Base-by-base conservation (phyloP, 2,797 vertebrate genomes). In the Babyrousa celebensis region DNA sequence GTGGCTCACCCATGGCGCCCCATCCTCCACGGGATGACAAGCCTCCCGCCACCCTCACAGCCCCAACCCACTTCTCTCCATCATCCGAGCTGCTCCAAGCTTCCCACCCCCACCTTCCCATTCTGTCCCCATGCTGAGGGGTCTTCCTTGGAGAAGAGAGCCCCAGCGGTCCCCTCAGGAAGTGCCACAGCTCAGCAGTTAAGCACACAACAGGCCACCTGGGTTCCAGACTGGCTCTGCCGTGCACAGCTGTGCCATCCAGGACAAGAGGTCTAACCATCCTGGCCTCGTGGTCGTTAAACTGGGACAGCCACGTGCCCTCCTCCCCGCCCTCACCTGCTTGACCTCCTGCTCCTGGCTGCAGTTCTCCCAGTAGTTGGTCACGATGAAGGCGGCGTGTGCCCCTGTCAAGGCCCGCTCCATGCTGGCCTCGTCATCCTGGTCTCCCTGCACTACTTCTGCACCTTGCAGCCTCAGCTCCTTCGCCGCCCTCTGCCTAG, bases 311-410 rank as follows among this genome's bases (percentile, higher is more conserved):
- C 86, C 58, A 27, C 20, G 43, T 2, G 0, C 48, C 12, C 4
- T 18, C 3, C 0, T 0, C 0, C 82, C 21, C 87, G 62, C 72
- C 17, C 48, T 56, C 75, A 98, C 98, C 98, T 98, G 98, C 0
- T 82, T 80, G 0, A 98, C 85, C 92, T 98, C 99, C 52, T 95
- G 98, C 62, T 98, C 98, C n/a, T 98, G 97, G 91, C 97, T 98
- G 93, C 96, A 96, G 20, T 98, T 98, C 6, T 98, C 98, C 98
- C 98, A 98, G 95, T 98, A 98, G 92, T 98, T 97, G 83, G 98
- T 99, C 58, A 99, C 98, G 0, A 98, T 68, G 91, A 99, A 99
- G 71, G 98, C 58, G 23, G 98, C 96, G 0, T 98, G 91, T 12
- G 98, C 98, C 6, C 98, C 98, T 0, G 4, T 70, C 96, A 99